Base-by-base conservation (phyloP, 2,888 invertebrate species). In the Scaptomyza flava region DNA sequence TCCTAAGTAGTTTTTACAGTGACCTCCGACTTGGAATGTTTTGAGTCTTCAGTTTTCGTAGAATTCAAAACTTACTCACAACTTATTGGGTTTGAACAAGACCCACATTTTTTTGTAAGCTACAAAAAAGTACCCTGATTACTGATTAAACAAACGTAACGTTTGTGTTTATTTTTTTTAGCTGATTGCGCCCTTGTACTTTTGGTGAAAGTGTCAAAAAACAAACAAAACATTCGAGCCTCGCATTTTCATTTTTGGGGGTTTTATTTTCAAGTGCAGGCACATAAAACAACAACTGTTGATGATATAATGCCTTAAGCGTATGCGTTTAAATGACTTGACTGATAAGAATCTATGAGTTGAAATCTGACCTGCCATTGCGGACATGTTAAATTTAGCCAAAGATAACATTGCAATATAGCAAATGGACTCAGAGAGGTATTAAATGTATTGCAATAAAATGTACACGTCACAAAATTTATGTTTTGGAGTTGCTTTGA, bases 241-340 rank as follows among this genome's bases (percentile, higher is more conserved):
- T n/a, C n/a, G n/a, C n/a, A 73, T 71, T 71, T 53, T 36, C 61
- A 72, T 74, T 63, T 71, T 71, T 53, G 8, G 81, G 84, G 79
- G 81, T 78, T 79, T 83, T 80, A 60, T 64, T 46, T 47, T 17
- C 30, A 11, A 51, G 58, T 64, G 66, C 81, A 71, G 42, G 30
- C 36, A 38, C 14, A 61, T 79, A 68, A 67, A 71, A 48, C 33
- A 53, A 64, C 33, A 53, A 50, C 20, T 30, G 14, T 11, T 56
- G 12, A 33, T 60, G 60, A 48, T 57, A 61, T 33, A 74, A 41
- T 31, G 34, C 7, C 38, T 20, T 7, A 56, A 36, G 23, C 11
- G 20, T 38, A 20, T 51, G 38, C 27, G 33, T 59, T 54, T 5
- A 64, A 69, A 72, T 70, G 30, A 46, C 41, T 60, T 42, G 48